Evolutionary conservation across 2,888 invertebrate species (phyloP), one percentile per base, ranked within the genome.

Genomic region (Rosalia funebris): DNA sequence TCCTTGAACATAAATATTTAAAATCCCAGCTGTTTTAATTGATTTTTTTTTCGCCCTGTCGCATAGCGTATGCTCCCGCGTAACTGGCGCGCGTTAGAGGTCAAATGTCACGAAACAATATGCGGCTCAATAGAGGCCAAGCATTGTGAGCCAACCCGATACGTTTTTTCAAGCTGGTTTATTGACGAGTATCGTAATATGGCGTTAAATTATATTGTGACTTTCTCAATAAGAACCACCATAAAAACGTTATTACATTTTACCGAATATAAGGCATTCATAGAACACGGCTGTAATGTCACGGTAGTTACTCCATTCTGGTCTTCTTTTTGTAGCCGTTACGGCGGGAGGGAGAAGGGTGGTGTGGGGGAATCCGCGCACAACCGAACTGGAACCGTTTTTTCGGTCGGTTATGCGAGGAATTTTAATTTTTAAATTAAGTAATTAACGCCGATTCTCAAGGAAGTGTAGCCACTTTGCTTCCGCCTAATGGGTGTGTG

Each of bases 231-330:
- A 42, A 41, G 36, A 53, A 53, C 53, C 11, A 5, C n/a, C 16
- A 19, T 32, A 53, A 53, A 50, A 41, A 53, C 53, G 31, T 53
- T 53, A 53, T 53, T 53, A 53, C 53, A 42, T 53, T 53, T 50
- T 41, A 53, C 31, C 53, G 41, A 53, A 52, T 42, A 37, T 42
- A 25, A 25, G 25, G 25, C 7, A 32, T 17, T 32, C 20, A 31
- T 31, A 41, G 11, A 53, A 31, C n/a, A n/a, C 31, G 41, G 32
- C 11, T 12, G 31, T 42, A 41, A 32, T 17, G 53, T 53, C 53
- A 53, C 31, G 53, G 15, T 20, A 31, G 19, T 16, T 42, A 53
- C 25, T 39, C 17, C 34, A 17, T 20, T 34, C 34, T 37, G 14
- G 20, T 39, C 19, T 34, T 34, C 10, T 34, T 34, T n/a, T 11